phyloP scores from a whole-genome alignment of 2,797 vertebrate species.

The Chrysocyon brachyurus region DNA sequence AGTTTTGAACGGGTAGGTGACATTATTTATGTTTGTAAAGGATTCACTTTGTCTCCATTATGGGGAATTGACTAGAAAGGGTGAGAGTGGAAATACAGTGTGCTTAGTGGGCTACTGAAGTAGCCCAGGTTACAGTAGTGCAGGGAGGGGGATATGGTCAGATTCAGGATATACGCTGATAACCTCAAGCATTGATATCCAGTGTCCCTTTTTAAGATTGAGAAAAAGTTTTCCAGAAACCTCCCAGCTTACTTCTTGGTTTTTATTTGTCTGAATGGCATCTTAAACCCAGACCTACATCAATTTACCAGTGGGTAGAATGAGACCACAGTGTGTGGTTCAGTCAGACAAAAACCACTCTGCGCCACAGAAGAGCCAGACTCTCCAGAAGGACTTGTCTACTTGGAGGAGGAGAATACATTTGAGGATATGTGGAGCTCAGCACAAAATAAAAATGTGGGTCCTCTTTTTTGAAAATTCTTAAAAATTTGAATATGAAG shows the following conservation, averaged over 20 bases:
- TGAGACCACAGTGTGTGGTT: neutral
- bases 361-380: neutral
- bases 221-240: neutral
- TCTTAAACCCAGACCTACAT: neutral
- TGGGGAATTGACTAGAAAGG: neutral
- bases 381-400: neutral
- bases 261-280: neutral
- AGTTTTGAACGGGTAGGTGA: neutral
- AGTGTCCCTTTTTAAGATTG: neutral
- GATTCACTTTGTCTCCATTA: neutral
- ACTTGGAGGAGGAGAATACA: neutral
- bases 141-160: neutral
- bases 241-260: neutral
- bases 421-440: neutral
- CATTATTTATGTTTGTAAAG: neutral
- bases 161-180: neutral
- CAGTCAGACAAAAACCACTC: neutral
- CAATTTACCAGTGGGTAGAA: neutral
- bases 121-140: neutral
- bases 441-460: neutral
- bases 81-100: neutral
- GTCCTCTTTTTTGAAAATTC: neutral
- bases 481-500: neutral
- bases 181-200: neutral
- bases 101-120: neutral